A percentile compares a stretch with the other conserved stretches of the same genome.
These are phyloP conservation scores for Corydoras sp. DNA, from an alignment of 2,113 vertebrate genomes.

Conservation along the genomic window DNA sequence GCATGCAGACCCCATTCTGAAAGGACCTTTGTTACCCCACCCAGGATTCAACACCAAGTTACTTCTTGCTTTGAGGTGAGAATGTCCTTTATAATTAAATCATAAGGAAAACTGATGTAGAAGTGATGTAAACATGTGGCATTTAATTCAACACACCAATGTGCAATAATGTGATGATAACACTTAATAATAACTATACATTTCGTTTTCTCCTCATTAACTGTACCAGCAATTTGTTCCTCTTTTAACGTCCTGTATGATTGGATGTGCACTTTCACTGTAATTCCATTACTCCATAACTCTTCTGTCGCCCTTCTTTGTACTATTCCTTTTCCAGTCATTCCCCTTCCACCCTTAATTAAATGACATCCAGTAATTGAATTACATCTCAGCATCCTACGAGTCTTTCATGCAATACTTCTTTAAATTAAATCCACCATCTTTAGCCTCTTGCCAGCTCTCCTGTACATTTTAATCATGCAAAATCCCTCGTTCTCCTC, in stretches of 20 bases:
- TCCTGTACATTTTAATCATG: slow-evolving; percentile 1
- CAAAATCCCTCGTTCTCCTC: background rate
- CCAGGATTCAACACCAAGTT: background rate
- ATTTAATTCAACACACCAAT: too few relatives aligned
- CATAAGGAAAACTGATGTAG: too few relatives aligned
- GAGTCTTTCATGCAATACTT: slow-evolving; percentile 2
- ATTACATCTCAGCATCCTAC: slow-evolving; percentile 48
- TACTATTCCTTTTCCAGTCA: background rate
- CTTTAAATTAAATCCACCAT: slow-evolving; percentile 26
- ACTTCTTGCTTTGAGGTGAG: too few relatives aligned
- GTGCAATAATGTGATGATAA: too few relatives aligned
- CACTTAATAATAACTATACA: too few relatives aligned
- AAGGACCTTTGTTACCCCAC: slow-evolving; percentile 27
- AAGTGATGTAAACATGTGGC: too few relatives aligned
- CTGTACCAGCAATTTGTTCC: too few relatives aligned
- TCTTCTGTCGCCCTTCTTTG: slow-evolving; percentile 27
- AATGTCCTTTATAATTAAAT: too few relatives aligned
- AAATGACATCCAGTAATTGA: slow-evolving; percentile 51
- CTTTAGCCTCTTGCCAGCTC: background rate
- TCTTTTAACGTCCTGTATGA: too few relatives aligned
- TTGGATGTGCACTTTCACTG: too few relatives aligned
- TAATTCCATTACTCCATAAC: slow-evolving; percentile 45
- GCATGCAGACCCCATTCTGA: background rate
- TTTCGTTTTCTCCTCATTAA: too few relatives aligned
- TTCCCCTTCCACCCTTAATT: slow-evolving; percentile 28